A percentile compares a stretch with the other conserved stretches of the same genome.
Conservation (phyloP, 2,888 invertebrate species). For the Heteromyza rotundicornis region DNA sequence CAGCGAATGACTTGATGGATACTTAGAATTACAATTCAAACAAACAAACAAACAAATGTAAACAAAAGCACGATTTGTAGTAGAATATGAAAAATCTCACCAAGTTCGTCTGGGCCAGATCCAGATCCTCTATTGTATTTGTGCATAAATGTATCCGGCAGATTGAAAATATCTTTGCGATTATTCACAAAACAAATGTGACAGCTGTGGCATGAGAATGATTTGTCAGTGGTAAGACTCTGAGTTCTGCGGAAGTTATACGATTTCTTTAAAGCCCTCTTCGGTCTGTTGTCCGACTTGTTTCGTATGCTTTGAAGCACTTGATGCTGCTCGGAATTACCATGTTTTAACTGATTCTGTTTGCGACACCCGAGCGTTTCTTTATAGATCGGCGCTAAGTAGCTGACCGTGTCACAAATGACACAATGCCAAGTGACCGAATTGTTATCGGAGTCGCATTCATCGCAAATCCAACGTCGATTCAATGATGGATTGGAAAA, state of each 20-base stretch:
- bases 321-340: neutral
- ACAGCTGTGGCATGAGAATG: slow-evolving; percentile 58
- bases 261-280: slow-evolving; percentile 37
- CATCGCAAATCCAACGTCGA: slow-evolving; percentile 62
- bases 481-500: slow-evolving; percentile 62
- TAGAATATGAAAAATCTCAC: too few species aligned
- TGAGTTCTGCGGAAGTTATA: slow-evolving; percentile 56
- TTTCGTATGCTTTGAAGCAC: too few species aligned
- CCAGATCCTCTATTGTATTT: slow-evolving; percentile 29
- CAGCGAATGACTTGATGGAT: too few species aligned
- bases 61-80: too few species aligned
- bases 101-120: neutral
- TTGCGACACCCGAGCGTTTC: slow-evolving; percentile 50
- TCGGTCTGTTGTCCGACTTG: slow-evolving; percentile 40
- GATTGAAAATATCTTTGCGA: slow-evolving; percentile 60
- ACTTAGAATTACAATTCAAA: too few species aligned
- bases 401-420: slow-evolving; percentile 62
- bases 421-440: slow-evolving; percentile 64
- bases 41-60: too few species aligned
- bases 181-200: slow-evolving; percentile 62
- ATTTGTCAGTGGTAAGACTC: slow-evolving; percentile 61
- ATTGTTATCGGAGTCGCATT: slow-evolving; percentile 60
- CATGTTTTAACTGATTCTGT: slow-evolving; percentile 29
- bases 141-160: slow-evolving; percentile 47
- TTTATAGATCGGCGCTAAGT: slow-evolving; percentile 62